Conservation (phyloP, 2,888 invertebrate species). For the Deilephila porcellus region DNA sequence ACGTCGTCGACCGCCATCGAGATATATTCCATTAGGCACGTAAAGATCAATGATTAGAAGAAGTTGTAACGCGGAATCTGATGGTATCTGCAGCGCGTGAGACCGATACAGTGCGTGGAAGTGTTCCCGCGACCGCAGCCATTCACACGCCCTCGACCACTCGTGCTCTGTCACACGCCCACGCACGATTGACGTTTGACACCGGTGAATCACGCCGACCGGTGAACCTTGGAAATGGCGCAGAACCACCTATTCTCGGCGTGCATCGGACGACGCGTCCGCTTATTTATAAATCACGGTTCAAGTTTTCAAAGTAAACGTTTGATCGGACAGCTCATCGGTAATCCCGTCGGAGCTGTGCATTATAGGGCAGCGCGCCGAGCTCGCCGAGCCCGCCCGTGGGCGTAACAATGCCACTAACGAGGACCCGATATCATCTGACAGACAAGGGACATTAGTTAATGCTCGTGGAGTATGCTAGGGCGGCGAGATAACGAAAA, state of each 20-base stretch:
- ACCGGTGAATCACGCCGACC: slow-evolving; percentile 55
- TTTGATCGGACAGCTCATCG: slow-evolving; percentile 62
- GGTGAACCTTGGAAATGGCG: slow-evolving; percentile 38
- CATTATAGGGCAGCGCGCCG: slow-evolving; percentile 60
- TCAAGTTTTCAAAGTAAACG: slow-evolving; percentile 55
- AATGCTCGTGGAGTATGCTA: slow-evolving; percentile 59
- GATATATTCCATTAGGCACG: slow-evolving; percentile 58
- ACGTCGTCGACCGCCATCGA: slow-evolving; percentile 32
- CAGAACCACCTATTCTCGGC: slow-evolving; percentile 35
- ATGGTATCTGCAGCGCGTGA: slow-evolving; percentile 75
- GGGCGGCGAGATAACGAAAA: slow-evolving; percentile 63
- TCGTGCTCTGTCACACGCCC: slow-evolving; percentile 66
- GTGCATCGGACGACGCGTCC: slow-evolving; percentile 33
- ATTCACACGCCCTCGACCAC: slow-evolving; percentile 72
- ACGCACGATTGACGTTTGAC: slow-evolving; percentile 57
- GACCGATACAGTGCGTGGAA: slow-evolving; percentile 64
- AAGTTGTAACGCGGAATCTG: slow-evolving; percentile 58
- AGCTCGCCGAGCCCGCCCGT: slow-evolving; percentile 51
- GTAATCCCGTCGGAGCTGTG: slow-evolving; percentile 67
- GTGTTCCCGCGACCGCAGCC: slow-evolving; percentile 50
- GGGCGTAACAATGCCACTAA: slow-evolving; percentile 79
- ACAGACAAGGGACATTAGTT: slow-evolving; percentile 74
- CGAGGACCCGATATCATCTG: slow-evolving; percentile 76
- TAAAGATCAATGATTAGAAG: slow-evolving; percentile 66
- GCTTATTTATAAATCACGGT: slow-evolving; percentile 54